Evolutionary conservation across 2,113 vertebrate species (phyloP).

Genomic region (Sarotherodon lohbergeri): DNA sequence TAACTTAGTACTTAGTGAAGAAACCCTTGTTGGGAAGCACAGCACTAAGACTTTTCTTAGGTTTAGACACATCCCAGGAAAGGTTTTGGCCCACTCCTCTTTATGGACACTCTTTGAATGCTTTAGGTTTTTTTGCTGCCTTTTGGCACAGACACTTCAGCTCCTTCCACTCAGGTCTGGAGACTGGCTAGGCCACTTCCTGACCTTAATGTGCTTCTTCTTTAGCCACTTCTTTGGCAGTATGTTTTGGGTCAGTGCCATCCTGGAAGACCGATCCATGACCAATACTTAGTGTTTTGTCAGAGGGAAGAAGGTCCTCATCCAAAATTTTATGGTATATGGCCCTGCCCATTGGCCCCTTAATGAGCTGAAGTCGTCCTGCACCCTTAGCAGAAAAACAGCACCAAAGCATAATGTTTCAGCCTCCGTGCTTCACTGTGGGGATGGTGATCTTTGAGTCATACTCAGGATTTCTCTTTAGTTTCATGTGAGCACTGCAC

Average conservation of each 20-base stretch:
- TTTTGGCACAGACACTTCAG: accelerated
- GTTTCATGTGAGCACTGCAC: neutral
- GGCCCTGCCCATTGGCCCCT: neutral
- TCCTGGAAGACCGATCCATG: neutral
- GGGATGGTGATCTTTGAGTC: neutral
- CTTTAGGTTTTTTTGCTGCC: neutral
- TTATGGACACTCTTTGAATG: neutral
- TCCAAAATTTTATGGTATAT: neutral
- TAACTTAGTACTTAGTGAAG: neutral
- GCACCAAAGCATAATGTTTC: neutral
- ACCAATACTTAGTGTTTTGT: neutral
- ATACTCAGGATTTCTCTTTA: neutral
- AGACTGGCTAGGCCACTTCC: neutral
- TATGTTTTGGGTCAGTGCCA: neutral
- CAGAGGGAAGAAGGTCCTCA: neutral
- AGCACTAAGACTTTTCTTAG: neutral
- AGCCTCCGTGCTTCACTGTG: neutral
- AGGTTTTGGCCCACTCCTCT: accelerated
- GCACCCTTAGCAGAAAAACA: neutral
- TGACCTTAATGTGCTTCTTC: neutral
- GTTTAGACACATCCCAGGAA: neutral
- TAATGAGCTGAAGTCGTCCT: neutral
- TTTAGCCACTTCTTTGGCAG: neutral
- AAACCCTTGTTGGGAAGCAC: neutral
- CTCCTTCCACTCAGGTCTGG: neutral